These are phyloP conservation scores for Biston stratarius DNA, from an alignment of 2,888 invertebrate genomes.

Conservation along the genomic window DNA sequence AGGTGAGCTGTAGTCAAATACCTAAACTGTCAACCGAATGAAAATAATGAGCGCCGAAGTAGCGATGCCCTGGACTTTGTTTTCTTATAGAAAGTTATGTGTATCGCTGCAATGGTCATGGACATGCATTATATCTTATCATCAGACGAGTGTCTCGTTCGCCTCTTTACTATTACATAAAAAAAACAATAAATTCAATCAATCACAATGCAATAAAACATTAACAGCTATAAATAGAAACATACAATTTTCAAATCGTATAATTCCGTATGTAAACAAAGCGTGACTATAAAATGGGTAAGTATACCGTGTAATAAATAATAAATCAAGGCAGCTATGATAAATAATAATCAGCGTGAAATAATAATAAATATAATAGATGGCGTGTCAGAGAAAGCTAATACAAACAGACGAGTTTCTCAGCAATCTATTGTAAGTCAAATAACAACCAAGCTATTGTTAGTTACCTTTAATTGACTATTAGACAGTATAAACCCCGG, in stretches of 20 bases:
- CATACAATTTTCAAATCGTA: constrained; percentile 13
- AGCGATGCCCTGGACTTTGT: too few relatives aligned
- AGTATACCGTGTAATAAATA: constrained; percentile 39
- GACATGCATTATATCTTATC: too few relatives aligned
- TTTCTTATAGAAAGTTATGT: too few relatives aligned
- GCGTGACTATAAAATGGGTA: constrained; percentile 36
- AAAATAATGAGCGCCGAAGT: too few relatives aligned
- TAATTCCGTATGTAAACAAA: constrained; percentile 30
- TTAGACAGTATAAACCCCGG: constrained; percentile 6
- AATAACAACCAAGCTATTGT: constrained; percentile 1
- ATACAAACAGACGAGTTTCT: constrained; percentile 31
- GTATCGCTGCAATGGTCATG: too few relatives aligned
- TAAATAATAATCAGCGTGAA: constrained; percentile 32
- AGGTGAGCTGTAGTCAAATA: too few relatives aligned
- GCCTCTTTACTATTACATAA: background rate
- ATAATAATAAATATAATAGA: constrained; percentile 29
- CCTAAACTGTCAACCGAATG: too few relatives aligned
- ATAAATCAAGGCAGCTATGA: constrained; percentile 34
- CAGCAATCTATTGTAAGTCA: constrained; percentile 22
- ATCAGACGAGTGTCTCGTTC: too few relatives aligned
- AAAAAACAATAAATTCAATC: background rate
- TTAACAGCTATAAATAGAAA: constrained; percentile 4
- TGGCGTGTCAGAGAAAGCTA: constrained; percentile 43
- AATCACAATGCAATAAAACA: background rate
- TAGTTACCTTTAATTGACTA: constrained; percentile 33